Base-by-base conservation (phyloP, 1,140 invertebrate species). In the Micrasema minimum region DNA sequence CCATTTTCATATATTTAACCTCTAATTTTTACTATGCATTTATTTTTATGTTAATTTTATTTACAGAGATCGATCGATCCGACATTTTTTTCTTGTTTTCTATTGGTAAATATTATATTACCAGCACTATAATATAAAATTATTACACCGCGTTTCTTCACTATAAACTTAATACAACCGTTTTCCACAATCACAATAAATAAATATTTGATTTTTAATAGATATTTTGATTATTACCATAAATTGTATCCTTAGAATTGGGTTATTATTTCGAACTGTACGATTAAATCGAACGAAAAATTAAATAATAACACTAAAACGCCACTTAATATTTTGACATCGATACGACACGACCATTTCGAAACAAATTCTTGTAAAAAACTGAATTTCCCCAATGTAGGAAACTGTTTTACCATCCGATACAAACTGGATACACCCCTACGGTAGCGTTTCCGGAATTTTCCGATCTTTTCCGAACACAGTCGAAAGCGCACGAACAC, bases 221-320 rank as follows among this genome's bases (percentile, higher is more conserved):
- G 43, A n/a, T 14, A 45, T 14, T 14, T 6, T 14, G n/a, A 45
- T 45, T 45, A 12, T 51, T 51, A 26, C 50, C 50, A 26, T 51
- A 51, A 9, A 20, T 23, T 4, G 11, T 51, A 23, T 22, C 22
- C 12, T 16, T 51, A 11, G 18, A n/a, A n/a, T n/a, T 22, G 18
- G 50, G 26, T 22, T 18, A 26, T 22, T 12, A 22, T 51, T 12
- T 18, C 50, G 18, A 22, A 12, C 2, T 51, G n/a, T 51, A 12
- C 18, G n/a, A 22, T n/a, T 18, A 2, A 51, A 51, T n/a, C n/a
- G n/a, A 51, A 51, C n/a, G n/a, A 51, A 51, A 51, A 51, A 12
- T 57, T 10, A 45, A 62, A 62, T 62, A 62, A 62, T 43, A 62
- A 62, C 57, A 62, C 57, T 43, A 62, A 62, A 62, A 62, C 57